Evolutionary conservation across 2,797 vertebrate genomes (phyloP).

Genomic region (Melanotaenia nigrans): DNA sequence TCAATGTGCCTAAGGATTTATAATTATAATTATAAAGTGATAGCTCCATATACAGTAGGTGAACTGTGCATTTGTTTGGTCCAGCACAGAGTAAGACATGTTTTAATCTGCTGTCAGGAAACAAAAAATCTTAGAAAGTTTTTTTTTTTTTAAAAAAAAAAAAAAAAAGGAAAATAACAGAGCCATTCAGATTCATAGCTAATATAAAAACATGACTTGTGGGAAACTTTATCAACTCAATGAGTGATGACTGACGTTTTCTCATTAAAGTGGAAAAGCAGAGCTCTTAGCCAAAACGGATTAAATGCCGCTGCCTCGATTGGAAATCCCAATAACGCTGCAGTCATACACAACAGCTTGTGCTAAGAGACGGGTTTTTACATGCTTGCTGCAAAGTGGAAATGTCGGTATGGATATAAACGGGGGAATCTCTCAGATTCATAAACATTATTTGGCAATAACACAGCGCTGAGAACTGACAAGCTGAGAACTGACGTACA

Average conservation of each 20-base stretch:
- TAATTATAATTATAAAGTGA: background rate
- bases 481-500: background rate
- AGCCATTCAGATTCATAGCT: background rate
- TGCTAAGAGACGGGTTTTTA: conserved; percentile 32
- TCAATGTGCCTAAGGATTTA: background rate
- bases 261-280: background rate
- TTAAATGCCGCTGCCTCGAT: conserved; percentile 27
- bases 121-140: conserved; percentile 3
- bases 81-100: background rate
- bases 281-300: conserved; percentile 6
- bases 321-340: conserved; percentile 24
- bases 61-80: background rate
- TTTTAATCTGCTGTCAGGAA: background rate
- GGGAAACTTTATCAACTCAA: background rate
- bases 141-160: background rate
- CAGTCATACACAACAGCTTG: conserved; percentile 6
- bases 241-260: background rate
- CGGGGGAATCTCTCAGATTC: conserved; percentile 11
- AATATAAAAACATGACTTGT: conserved; percentile 1
- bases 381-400: conserved; percentile 16
- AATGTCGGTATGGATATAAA: background rate
- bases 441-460: background rate
- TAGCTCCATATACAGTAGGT: background rate
- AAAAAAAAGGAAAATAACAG: background rate
- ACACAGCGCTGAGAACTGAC: background rate